These are phyloP conservation scores for Sebastes itinus DNA, from an alignment of 2,797 vertebrate species.

Conservation along the genomic window DNA sequence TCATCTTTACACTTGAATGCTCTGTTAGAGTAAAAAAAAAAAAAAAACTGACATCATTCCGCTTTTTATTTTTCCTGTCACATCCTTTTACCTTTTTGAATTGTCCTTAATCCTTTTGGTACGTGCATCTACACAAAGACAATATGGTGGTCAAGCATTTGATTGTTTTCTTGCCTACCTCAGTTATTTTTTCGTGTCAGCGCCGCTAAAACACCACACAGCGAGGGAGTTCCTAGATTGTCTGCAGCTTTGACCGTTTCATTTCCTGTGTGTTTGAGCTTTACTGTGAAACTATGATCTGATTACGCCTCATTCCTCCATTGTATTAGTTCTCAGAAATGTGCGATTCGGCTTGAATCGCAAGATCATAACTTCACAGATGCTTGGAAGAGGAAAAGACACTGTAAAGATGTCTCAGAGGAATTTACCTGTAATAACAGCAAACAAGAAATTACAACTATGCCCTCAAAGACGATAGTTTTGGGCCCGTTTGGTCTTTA, in stretches of 20 bases:
- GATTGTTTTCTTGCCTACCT: conserved; percentile 80
- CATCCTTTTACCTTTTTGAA: conserved; percentile 4
- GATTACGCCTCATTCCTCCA: conserved; percentile 11
- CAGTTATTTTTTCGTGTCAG: conserved; percentile 55
- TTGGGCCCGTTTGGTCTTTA: background rate
- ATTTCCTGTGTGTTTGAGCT: conserved; percentile 40
- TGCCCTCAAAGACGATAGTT: background rate
- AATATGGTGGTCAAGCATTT: conserved; percentile 60
- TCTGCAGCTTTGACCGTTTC: conserved; percentile 14
- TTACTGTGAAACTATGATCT: conserved; percentile 44
- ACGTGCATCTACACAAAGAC: conserved; percentile 26
- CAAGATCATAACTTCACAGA: conserved; percentile 16
- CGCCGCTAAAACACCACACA: conserved; percentile 6
- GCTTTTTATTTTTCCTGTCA: conserved; percentile 8
- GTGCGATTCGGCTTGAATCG: conserved; percentile 11
- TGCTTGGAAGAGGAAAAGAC: conserved; percentile 7
- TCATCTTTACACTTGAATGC: conserved; percentile 54
- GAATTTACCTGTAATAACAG: background rate
- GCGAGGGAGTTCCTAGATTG: conserved; percentile 12
- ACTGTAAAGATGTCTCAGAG: background rate
- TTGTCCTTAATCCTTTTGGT: conserved; percentile 34
- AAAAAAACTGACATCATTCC: conserved; percentile 33
- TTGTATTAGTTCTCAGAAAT: conserved; percentile 12
- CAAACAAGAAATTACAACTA: background rate
- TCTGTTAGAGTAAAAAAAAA: conserved; percentile 29